Conservation (phyloP, 64 coral and sea anemone genomes). For the Montipora capricornis region DNA sequence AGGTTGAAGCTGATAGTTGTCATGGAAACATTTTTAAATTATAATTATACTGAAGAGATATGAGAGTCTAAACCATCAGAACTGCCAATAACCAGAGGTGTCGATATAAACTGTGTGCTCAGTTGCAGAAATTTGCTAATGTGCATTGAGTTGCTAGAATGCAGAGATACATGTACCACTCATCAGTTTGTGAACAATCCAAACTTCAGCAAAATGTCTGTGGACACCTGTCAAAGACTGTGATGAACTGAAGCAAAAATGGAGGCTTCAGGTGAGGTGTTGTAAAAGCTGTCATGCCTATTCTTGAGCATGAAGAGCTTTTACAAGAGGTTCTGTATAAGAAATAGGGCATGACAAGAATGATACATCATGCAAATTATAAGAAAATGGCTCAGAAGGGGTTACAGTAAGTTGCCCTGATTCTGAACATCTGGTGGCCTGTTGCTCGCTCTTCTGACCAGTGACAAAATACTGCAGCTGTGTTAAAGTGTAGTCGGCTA, state of each 20-base stretch:
- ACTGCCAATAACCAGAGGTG: constrained; percentile 3
- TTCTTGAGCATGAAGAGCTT: constrained; percentile 1
- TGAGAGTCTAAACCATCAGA: constrained; percentile 13
- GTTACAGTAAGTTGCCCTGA: constrained; percentile 9
- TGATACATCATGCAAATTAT: constrained; percentile 19
- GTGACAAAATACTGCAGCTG: no score
- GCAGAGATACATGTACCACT: neutral
- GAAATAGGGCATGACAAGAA: constrained; percentile 14
- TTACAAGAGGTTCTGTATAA: neutral
- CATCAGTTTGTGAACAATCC: constrained; percentile 18
- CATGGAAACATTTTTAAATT: neutral
- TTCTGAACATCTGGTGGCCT: neutral
- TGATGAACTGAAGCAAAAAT: constrained; percentile 9
- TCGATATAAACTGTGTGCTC: neutral
- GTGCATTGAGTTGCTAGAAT: neutral
- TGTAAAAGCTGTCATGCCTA: constrained; percentile 11
- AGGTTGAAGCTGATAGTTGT: neutral
- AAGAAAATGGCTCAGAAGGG: constrained; percentile 6
- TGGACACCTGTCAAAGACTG: constrained; percentile 8
- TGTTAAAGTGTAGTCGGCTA: no score
- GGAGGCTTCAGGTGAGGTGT: neutral
- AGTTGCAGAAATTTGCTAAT: constrained; percentile 8
- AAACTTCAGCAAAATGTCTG: constrained; percentile 10
- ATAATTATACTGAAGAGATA: constrained; percentile 8
- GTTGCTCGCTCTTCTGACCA: no score